These are phyloP conservation scores for Oppia nitens DNA, from an alignment of 1,140 invertebrate genomes.

Conservation along the genomic window DNA sequence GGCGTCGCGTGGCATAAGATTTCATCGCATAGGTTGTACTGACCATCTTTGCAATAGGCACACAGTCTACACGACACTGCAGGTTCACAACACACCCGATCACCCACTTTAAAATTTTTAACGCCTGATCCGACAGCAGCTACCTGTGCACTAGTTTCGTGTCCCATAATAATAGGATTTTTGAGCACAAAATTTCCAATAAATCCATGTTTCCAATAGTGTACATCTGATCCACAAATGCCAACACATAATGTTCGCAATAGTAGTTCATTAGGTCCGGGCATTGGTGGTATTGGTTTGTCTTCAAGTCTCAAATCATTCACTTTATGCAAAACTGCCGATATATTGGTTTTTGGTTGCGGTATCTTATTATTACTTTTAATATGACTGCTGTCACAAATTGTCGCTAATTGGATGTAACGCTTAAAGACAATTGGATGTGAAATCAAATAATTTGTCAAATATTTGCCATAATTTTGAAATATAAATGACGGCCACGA, in stretches of 20 bases:
- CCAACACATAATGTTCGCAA: conserved; percentile 64
- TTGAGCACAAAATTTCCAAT: conserved; percentile 66
- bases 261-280: conserved; percentile 11
- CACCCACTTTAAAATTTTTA: conserved; percentile 53
- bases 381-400: too few species aligned
- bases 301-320: conserved; percentile 4
- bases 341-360: too few species aligned
- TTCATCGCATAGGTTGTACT: conserved; percentile 78
- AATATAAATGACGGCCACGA: too few species aligned
- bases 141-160: conserved; percentile 65
- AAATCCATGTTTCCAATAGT: conserved; percentile 62
- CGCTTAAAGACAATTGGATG: too few species aligned
- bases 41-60: conserved; percentile 62
- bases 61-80: conserved; percentile 71
- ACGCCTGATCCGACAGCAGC: conserved; percentile 51
- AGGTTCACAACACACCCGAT: conserved; percentile 82
- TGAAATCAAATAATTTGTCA: too few species aligned
- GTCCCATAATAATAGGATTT: conserved; percentile 72
- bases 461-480: too few species aligned
- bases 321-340: conserved; percentile 1
- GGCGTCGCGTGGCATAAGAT: conserved; percentile 42
- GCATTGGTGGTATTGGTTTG: conserved; percentile 9
- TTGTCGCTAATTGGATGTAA: too few species aligned
- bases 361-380: too few species aligned
- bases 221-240: conserved; percentile 90